Evolutionary conservation across 1,140 invertebrate genomes (phyloP).

Genomic region (Aphidius gifuensis): DNA sequence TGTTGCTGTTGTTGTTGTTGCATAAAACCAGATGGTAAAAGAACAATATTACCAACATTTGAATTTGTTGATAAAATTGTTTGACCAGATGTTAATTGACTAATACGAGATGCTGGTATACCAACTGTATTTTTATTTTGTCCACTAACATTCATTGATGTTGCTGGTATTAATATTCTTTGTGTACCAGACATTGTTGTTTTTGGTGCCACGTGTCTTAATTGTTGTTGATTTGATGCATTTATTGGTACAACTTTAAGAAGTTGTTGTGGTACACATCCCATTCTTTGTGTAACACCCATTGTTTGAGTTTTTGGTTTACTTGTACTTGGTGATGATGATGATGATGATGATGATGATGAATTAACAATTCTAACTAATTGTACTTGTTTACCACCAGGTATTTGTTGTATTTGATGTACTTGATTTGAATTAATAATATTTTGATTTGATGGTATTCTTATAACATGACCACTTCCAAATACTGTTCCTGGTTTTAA

Average conservation of each 20-base stretch:
- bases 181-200: constrained; percentile 39
- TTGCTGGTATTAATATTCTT: constrained; percentile 52
- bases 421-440: constrained; percentile 57
- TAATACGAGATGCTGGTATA: constrained; percentile 53
- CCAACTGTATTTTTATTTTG: constrained; percentile 47
- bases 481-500: constrained; percentile 49
- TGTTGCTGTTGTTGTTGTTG: constrained; percentile 35
- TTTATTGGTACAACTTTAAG: constrained; percentile 51
- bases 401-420: constrained; percentile 66
- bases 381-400: constrained; percentile 69
- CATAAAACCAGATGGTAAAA: constrained; percentile 63
- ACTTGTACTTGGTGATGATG: constrained; percentile 33
- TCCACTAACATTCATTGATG: constrained; percentile 34
- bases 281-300: constrained; percentile 47
- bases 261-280: constrained; percentile 43
- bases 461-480: constrained; percentile 61
- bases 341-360: constrained; percentile 40
- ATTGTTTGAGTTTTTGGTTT: constrained; percentile 47
- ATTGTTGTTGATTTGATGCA: constrained; percentile 40
- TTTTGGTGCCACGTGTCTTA: constrained; percentile 53
- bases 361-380: constrained; percentile 69
- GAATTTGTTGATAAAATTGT: constrained; percentile 57
- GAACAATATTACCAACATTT: constrained; percentile 57
- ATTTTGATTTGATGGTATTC: constrained; percentile 59
- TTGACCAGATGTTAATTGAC: constrained; percentile 55